phyloP scores from a whole-genome alignment of 2,113 vertebrate genomes.

The Cebidichthys violaceus region DNA sequence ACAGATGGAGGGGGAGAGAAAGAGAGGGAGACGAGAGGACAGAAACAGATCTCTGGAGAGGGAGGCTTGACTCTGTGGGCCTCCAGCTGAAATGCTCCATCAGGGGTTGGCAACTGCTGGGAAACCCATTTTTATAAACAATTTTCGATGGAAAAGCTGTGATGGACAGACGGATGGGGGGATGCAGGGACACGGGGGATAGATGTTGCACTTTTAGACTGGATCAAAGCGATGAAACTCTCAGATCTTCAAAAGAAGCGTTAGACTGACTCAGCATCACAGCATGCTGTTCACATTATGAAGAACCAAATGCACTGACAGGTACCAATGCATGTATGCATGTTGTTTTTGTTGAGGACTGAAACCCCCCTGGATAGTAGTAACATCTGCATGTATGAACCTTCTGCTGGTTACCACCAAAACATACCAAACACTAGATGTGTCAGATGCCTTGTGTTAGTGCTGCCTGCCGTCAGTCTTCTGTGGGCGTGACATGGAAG shows the following conservation, averaged over 20 bases:
- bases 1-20: neutral
- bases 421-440: neutral
- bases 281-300: neutral
- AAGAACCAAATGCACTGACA: neutral
- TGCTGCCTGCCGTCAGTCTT: neutral
- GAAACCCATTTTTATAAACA: constrained; percentile 25
- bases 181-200: neutral
- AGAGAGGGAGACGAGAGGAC: neutral
- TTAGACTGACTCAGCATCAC: neutral
- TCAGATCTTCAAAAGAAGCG: neutral
- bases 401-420: neutral
- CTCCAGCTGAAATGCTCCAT: constrained; percentile 45
- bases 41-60: constrained; percentile 38
- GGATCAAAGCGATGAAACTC: neutral
- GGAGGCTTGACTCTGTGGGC: constrained; percentile 18
- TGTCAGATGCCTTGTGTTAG: neutral
- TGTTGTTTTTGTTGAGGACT: neutral
- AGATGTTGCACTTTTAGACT: neutral
- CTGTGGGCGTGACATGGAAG: neutral
- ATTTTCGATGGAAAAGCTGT: constrained; percentile 9
- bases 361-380: neutral
- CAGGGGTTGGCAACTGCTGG: constrained; percentile 12
- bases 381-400: neutral
- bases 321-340: neutral
- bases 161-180: constrained; percentile 26